Base-by-base conservation (phyloP, 2,113 vertebrate genomes). In the Alectura lathami region DNA sequence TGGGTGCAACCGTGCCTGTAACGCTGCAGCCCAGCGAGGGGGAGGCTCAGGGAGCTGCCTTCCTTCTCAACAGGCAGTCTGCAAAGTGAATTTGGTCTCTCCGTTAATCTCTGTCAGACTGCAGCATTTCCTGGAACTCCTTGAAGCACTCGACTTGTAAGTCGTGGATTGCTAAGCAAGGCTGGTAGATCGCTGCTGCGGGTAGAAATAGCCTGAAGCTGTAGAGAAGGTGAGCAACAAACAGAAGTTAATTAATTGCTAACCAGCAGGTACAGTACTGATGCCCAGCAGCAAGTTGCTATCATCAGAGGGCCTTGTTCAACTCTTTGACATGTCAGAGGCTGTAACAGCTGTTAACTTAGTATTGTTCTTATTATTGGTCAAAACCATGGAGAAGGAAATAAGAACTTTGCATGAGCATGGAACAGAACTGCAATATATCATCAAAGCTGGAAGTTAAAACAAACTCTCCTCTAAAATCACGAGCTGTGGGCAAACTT, bases 221-320 rank as follows among this genome's bases (percentile, higher is more conserved):
- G 89, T 82, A 95, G 94, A 91, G 95, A 91, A 96, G 83, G 66
- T 50, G 72, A 74, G 51, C 1, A 36, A 86, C 59, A 86, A 94
- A 94, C 0, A 23, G 86, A 94, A 91, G 79, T 89, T 96, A 96
- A 96, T 97, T 96, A 96, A 92, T 76, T 92, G 60, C 88, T 86
- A 92, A 89, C 82, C 75, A 83, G 48, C 63, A 85, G 81, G 80
- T 81, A 36, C 21, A 73, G 54, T 86, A 88, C 91, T 43, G 73
- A 95, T 62, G 72, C 91, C 90, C 36, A 54, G 17, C 51, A 94
- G 95, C 93, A 91, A 69, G 45, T 6, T 76, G 53, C 93, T 96
- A 45, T 91, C 82, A 72, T 95, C 93, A 89, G 73, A 93, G 87
- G 36, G 76, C 60, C 69, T 80, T 84, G 63, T 92, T 94, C 18